phyloP scores from a whole-genome alignment of 2,797 vertebrate genomes.

The Odontamblyopus rebecca region DNA sequence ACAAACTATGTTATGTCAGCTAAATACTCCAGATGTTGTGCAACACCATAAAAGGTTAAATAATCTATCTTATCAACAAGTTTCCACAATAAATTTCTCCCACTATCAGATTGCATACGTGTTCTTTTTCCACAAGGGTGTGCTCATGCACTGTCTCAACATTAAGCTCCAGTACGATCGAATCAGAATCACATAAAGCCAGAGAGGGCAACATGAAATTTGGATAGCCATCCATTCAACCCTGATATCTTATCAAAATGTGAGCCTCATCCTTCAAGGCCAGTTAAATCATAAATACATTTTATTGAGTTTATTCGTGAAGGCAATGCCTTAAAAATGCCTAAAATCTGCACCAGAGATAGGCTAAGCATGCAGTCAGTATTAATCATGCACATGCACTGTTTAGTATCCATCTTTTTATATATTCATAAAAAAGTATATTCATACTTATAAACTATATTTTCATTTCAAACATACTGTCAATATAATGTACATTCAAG shows the following conservation, averaged over 20 bases:
- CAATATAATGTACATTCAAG: neutral
- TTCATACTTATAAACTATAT: neutral
- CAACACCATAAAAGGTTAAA: constrained; percentile 12
- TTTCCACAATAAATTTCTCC: constrained; percentile 23
- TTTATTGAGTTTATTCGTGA: neutral
- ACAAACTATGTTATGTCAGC: neutral
- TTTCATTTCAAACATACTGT: neutral
- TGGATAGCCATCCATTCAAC: neutral
- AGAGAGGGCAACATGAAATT: neutral
- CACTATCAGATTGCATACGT: neutral
- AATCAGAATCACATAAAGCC: neutral
- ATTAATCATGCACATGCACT: neutral
- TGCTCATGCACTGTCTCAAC: neutral
- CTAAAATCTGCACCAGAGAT: neutral
- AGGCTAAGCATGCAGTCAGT: neutral
- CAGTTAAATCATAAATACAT: neutral
- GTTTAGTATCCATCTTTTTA: neutral
- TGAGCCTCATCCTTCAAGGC: neutral
- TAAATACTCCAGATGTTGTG: constrained; percentile 3
- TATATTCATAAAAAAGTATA: neutral
- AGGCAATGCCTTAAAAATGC: neutral
- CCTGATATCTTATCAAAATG: constrained; percentile 15
- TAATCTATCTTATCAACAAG: constrained; percentile 11
- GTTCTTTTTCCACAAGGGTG: constrained; percentile 18
- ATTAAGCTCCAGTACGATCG: neutral